Percentiles rank a stretch among this genome's conserved stretches.
Conservation (phyloP, 2,888 invertebrate genomes). For the Drosophila diplacantha region DNA sequence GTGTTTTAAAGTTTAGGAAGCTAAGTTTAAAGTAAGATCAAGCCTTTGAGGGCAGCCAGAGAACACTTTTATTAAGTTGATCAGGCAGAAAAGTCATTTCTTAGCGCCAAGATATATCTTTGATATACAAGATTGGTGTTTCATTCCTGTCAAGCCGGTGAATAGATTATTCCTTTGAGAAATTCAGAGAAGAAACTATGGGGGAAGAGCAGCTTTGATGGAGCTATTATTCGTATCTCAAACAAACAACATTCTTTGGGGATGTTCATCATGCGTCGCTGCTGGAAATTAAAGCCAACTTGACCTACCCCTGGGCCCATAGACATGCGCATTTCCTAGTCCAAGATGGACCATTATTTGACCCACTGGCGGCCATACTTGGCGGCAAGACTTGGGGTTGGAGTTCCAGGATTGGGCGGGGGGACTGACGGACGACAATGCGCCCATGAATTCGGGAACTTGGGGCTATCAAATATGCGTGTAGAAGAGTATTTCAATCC, state of each 20-base stretch:
- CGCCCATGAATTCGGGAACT: neutral
- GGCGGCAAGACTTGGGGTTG: constrained; percentile 18
- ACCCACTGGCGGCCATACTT: constrained; percentile 40
- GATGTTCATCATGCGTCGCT: neutral
- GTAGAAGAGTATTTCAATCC: neutral
- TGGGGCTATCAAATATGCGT: neutral
- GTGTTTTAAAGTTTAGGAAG: neutral
- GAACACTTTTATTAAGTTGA: neutral
- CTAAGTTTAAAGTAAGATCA: neutral
- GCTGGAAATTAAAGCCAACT: neutral
- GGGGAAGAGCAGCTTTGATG: neutral
- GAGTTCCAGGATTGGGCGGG: neutral
- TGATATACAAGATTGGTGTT: no score
- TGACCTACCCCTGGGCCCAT: constrained; percentile 10
- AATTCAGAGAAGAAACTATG: neutral
- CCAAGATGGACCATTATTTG: constrained; percentile 13
- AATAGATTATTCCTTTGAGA: neutral
- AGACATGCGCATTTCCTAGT: constrained; percentile 14
- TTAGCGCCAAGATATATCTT: no score
- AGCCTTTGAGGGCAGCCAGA: neutral
- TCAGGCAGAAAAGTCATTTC: no score
- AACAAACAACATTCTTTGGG: neutral
- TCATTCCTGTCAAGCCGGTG: no score
- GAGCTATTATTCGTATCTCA: neutral
- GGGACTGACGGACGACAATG: neutral